These are phyloP conservation scores for Sepiola atlantica DNA, from an alignment of 2,888 invertebrate genomes.

Conservation along the genomic window DNA sequence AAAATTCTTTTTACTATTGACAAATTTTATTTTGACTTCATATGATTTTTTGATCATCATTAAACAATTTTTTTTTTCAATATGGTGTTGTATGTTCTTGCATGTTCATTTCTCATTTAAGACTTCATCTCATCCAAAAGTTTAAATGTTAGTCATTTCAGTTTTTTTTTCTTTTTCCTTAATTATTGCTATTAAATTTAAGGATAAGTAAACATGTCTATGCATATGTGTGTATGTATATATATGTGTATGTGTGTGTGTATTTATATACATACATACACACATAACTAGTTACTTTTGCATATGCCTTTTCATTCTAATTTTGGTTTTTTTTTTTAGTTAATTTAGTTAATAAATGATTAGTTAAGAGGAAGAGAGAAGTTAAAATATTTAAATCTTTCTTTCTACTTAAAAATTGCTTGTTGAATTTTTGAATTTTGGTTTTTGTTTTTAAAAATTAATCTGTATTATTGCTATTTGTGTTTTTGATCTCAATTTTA, in stretches of 20 bases:
- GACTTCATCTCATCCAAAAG: background rate
- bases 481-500: background rate
- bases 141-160: background rate
- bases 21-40: background rate
- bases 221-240: background rate
- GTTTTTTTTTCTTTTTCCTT: background rate
- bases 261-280: background rate
- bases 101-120: background rate
- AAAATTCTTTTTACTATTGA: no score
- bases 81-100: background rate
- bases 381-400: background rate
- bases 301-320: background rate
- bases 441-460: constrained; percentile 34
- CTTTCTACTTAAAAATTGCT: constrained; percentile 20
- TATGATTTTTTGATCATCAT: background rate
- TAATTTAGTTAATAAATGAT: background rate
- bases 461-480: background rate
- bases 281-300: background rate
- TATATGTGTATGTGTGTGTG: background rate
- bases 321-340: background rate
- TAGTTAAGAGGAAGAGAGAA: constrained; percentile 15
- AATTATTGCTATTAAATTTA: background rate
- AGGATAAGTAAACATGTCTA: background rate
- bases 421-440: constrained; percentile 46
- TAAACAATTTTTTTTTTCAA: background rate